Base-by-base conservation (phyloP, 2,797 vertebrate genomes). In the Gambelia wislizenii region DNA sequence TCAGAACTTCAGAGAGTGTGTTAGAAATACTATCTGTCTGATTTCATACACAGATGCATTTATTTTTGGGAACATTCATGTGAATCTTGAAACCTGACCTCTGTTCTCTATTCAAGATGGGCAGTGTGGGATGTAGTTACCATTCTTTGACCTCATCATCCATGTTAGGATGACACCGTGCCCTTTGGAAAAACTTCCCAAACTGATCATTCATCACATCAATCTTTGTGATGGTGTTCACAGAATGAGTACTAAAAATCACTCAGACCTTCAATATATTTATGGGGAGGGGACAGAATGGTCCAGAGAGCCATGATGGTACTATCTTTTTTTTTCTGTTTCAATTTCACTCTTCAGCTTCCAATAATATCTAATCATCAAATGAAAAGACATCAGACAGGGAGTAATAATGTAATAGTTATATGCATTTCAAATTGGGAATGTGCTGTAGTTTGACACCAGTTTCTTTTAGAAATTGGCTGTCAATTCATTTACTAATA, bases 11-110 rank as follows among this genome's bases (percentile, higher is more conserved):
- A 39, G n/a, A 86, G 52, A 56, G 67, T 85, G 52, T 49, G 83
- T 69, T 64, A 80, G 54, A 64, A 85, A 85, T 39, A 79, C 76
- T 81, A 61, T 89, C 83, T 75, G 42, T 81, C 88, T 74, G 64
- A 75, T 85, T 85, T 89, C 54, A 89, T 85, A 64, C 70, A 82
- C 47, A 30, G 88, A 82, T 82, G 69, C 69, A 82, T 89, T 86
- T 89, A 75, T 86, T 56, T 86, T 82, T 84, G 56, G 47, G 36
- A 64, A 88, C n/a, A 25, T 89, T 86, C 84, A 82, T 44, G 84
- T 10, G 78, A 75, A 42, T 64, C 78, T 54, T 81, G 69, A 81
- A 82, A 64, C 52, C 84, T 86, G 84, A 86, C 84, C 69, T 44
- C 18, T 69, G 18, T 12, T 42, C 89, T 89, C 84, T 82, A 76